Evolutionary conservation across 2,113 vertebrate species (phyloP).

Genomic region (Lonchura striata): DNA sequence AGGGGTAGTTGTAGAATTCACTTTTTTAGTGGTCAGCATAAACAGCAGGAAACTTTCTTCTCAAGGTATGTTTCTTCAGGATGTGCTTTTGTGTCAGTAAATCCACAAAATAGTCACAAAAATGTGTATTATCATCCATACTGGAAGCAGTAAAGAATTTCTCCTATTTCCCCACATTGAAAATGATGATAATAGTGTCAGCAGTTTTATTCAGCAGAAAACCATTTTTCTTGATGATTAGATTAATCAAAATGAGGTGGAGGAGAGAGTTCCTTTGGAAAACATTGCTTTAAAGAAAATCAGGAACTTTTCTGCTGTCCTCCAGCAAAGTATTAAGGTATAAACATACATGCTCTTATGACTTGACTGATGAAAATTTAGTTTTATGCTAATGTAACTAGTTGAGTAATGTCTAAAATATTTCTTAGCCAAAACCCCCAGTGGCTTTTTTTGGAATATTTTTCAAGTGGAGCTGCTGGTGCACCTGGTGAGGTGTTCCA

Average conservation of each 20-base stretch:
- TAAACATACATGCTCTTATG: neutral
- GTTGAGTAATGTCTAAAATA: neutral
- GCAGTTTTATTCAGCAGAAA: slow-evolving; percentile 51
- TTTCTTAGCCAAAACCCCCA: neutral
- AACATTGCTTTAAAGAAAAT: slow-evolving; percentile 23
- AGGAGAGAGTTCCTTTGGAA: slow-evolving; percentile 2
- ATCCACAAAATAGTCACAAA: neutral
- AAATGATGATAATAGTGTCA: neutral
- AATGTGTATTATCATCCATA: slow-evolving; percentile 29
- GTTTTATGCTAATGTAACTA: neutral
- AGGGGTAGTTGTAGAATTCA: neutral
- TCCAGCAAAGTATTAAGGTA: neutral
- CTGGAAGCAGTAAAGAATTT: slow-evolving; percentile 33
- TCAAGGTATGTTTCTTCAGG: neutral
- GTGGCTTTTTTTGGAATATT: neutral
- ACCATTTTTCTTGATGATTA: slow-evolving; percentile 44
- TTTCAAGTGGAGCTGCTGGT: neutral
- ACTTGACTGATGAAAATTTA: neutral
- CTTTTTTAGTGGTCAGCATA: neutral
- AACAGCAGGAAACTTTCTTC: neutral
- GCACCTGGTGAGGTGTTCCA: neutral
- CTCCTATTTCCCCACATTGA: neutral
- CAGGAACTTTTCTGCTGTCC: neutral
- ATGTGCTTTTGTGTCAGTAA: neutral
- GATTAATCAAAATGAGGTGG: slow-evolving; percentile 15